phyloP scores from a whole-genome alignment of 2,888 invertebrate species.

The Trissolcus japonicus region DNA sequence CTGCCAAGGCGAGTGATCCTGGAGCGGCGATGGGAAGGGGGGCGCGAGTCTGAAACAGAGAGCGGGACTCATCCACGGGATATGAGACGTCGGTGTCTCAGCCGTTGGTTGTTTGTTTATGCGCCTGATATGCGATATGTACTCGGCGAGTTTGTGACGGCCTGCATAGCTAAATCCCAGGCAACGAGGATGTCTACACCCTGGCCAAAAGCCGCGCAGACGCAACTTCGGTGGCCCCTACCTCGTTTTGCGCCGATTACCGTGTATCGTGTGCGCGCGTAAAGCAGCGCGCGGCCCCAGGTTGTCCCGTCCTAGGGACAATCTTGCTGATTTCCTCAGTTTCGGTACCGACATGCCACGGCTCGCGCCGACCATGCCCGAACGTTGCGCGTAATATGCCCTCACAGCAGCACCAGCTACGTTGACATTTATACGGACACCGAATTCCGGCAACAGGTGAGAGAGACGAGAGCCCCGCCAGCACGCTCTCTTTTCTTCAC shows the following conservation, averaged over 20 bases:
- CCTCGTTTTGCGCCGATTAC: conserved; percentile 46
- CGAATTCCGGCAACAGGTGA: conserved; percentile 58
- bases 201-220: conserved; percentile 71
- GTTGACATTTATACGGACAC: conserved; percentile 50
- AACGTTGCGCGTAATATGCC: conserved; percentile 56
- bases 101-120: conserved; percentile 21
- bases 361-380: conserved; percentile 51
- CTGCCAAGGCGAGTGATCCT: too few relatives aligned
- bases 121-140: conserved; percentile 28
- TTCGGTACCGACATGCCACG: conserved; percentile 56
- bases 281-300: conserved; percentile 40
- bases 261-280: conserved; percentile 42
- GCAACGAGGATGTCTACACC: conserved; percentile 70
- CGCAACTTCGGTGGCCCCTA: conserved; percentile 56
- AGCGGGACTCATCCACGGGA: too few relatives aligned
- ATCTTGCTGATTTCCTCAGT: conserved; percentile 47
- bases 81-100: too few relatives aligned
- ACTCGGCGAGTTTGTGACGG: conserved; percentile 52
- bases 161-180: conserved; percentile 62
- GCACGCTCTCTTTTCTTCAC: conserved; percentile 41
- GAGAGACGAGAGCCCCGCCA: conserved; percentile 40
- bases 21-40: too few relatives aligned
- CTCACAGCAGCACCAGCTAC: conserved; percentile 49
- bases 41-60: too few relatives aligned
- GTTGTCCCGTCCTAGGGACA: conserved; percentile 47